phyloP scores from a whole-genome alignment of 2,113 vertebrate genomes.

The Urocynchramus pylzowi region DNA sequence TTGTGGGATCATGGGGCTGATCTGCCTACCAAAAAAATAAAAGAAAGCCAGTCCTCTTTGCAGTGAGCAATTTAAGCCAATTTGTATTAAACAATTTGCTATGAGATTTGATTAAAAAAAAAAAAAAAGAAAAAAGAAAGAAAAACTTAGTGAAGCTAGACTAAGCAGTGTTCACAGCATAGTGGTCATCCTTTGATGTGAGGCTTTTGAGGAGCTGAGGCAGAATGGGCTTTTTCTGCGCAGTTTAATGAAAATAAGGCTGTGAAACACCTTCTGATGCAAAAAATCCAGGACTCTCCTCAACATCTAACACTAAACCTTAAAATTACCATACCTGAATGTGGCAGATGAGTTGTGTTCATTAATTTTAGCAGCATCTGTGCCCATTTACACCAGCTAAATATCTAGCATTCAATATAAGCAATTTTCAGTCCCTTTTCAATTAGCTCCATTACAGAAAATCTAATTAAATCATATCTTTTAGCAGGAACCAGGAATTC shows the following conservation, averaged over 20 bases:
- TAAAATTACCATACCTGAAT: neutral
- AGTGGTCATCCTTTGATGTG: neutral
- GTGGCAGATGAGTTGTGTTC: neutral
- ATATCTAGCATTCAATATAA: neutral
- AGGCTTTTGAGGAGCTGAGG: neutral
- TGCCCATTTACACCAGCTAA: neutral
- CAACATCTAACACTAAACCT: neutral
- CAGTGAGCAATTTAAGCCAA: neutral
- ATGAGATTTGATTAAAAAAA: neutral
- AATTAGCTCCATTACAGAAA: conserved; percentile 35
- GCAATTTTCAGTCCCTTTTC: conserved; percentile 5
- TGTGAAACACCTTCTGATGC: neutral
- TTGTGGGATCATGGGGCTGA: rapidly evolving
- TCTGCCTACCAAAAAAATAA: neutral
- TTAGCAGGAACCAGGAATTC: neutral
- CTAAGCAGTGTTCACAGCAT: neutral
- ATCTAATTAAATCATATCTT: conserved; percentile 38
- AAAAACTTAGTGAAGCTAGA: neutral
- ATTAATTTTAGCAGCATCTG: neutral
- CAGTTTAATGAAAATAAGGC: neutral
- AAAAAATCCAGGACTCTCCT: neutral
- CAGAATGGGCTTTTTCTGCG: neutral
- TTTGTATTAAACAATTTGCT: neutral
- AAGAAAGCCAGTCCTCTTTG: neutral
- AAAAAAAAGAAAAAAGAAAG: neutral